These are phyloP conservation scores for Cyrtodaria siliqua DNA, from an alignment of 2,888 invertebrate species.

Conservation along the genomic window DNA sequence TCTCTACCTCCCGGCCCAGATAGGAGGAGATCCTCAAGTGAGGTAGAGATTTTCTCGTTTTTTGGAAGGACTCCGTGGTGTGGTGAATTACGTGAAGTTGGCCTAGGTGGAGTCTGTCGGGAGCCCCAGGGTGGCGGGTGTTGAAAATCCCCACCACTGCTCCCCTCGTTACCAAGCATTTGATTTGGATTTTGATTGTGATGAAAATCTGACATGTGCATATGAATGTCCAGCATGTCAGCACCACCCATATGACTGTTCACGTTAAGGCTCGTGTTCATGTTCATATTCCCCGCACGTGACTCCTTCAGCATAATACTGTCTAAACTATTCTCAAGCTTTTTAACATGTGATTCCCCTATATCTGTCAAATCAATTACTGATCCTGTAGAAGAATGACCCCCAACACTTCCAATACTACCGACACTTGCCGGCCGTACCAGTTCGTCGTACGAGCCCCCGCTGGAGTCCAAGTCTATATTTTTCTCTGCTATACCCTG, in stretches of 20 bases:
- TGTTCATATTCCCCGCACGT: conserved; percentile 18
- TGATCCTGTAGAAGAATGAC: conserved; percentile 64
- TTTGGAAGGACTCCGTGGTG: conserved; percentile 76
- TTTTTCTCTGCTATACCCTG: conserved; percentile 61
- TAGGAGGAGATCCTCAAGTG: conserved; percentile 80
- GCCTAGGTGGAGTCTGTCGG: conserved; percentile 55
- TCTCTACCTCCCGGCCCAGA: conserved; percentile 79
- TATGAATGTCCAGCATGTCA: conserved; percentile 37
- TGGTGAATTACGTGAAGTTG: conserved; percentile 54
- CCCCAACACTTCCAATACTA: conserved; percentile 66
- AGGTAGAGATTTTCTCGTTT: conserved; percentile 84
- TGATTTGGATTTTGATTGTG: conserved; percentile 67
- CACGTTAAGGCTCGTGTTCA: conserved; percentile 26
- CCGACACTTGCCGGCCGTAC: conserved; percentile 61
- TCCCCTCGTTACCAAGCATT: conserved; percentile 43
- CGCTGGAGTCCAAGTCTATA: conserved; percentile 67
- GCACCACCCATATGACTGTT: conserved; percentile 44
- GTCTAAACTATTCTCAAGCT: conserved; percentile 75
- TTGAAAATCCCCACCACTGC: conserved; percentile 50
- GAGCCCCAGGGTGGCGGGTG: conserved; percentile 48
- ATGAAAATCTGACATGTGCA: conserved; percentile 58
- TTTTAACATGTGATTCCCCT: conserved; percentile 76
- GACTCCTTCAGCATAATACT: conserved; percentile 72
- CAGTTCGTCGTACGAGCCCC: conserved; percentile 59
- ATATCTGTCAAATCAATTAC: conserved; percentile 80